Evolutionary conservation across 1,140 invertebrate species (phyloP), one percentile per base, ranked within the genome.

Genomic region (Macrosteles quadrilineatus): DNA sequence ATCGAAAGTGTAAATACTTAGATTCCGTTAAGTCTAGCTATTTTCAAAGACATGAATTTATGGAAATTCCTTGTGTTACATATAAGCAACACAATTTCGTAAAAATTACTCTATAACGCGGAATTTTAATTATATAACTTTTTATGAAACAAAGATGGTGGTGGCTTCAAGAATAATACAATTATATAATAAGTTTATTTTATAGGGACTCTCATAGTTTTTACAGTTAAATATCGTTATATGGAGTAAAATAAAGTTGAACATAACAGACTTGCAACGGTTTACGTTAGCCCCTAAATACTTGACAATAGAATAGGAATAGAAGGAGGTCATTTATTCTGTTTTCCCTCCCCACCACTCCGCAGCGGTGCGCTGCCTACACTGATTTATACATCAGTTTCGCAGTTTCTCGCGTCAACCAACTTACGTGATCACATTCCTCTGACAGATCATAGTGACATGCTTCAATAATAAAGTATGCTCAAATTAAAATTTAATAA

Each of bases 261-360:
- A 40, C 36, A 40, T 17, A 40, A 40, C 36, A 40, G 17, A 9
- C 17, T 45, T 25, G 9, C 14, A 45, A 45, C 11, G 55, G 55
- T 29, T 19, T 64, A 21, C 45, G 32, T 29, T 43, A 6, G n/a
- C 63, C 63, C 63, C 40, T 43, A 66, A 45, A 36, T 43, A 43
- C 19, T 25, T 23, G 27, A 66, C 63, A 66, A 66, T 88, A 87
- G 82, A 47, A 55, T 25, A 25, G 67, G 43, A 57, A 57, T 40
- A 50, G 65, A 68, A 57, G 67, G 67, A 69, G 67, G 67, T 69
- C 67, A 69, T 59, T 62, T 68, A 68, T 67, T 19, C 67, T 6
- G 67, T 29, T 53, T 55, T 32, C 50, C 50, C 67, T 47, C 32
- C 53, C 47, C 57, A 36, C 57, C 67, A 69, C 14, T 30, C 17